These are phyloP conservation scores for Leuciscus waleckii DNA, from an alignment of 2,797 vertebrate species.

Conservation along the genomic window DNA sequence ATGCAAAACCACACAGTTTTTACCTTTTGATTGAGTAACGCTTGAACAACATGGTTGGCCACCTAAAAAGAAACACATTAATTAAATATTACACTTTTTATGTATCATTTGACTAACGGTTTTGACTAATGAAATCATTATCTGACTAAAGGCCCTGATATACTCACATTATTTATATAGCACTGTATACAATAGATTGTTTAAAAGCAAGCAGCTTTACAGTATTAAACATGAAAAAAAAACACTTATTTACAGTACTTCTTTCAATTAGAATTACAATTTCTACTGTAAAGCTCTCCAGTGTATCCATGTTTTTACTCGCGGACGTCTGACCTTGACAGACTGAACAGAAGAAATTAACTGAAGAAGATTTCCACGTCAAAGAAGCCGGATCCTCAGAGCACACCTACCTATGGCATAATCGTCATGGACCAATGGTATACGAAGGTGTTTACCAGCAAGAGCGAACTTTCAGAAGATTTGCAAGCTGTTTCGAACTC, in stretches of 20 bases:
- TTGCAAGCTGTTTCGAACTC: not conserved
- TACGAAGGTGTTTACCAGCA: not conserved
- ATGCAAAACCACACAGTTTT: slow-evolving; percentile 2
- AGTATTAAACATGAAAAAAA: not conserved
- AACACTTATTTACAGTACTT: not conserved
- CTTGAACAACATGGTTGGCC: slow-evolving; percentile 95
- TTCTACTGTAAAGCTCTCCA: not conserved
- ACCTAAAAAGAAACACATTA: slow-evolving; percentile 75
- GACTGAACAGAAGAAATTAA: not conserved
- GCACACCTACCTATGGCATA: not conserved
- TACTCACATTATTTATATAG: not conserved
- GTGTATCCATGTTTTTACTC: not conserved
- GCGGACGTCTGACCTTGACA: not conserved
- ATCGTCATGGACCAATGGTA: not conserved
- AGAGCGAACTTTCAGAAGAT: not conserved
- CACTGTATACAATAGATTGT: no score
- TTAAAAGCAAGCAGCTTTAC: not conserved
- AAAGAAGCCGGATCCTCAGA: not conserved
- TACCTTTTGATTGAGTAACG: slow-evolving; percentile 90
- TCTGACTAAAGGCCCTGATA: not conserved
- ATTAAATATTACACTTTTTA: not conserved
- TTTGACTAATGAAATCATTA: not conserved
- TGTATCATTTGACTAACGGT: no score
- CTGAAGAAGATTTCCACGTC: not conserved
- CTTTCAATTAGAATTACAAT: not conserved